These are phyloP conservation scores for Gallinago undulata DNA, from an alignment of 2,113 vertebrate species.

Conservation along the genomic window DNA sequence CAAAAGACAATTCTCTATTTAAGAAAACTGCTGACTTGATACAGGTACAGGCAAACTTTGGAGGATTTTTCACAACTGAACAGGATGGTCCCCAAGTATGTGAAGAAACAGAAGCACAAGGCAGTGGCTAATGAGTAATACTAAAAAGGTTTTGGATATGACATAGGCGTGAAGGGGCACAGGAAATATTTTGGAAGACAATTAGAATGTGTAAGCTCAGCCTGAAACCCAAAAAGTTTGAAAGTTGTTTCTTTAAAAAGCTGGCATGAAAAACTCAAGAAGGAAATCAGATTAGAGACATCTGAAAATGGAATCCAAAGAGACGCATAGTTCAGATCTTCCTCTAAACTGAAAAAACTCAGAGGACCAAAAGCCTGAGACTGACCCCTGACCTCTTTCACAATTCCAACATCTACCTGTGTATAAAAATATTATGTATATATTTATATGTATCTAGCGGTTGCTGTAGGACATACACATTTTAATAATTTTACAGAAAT, in stretches of 20 bases:
- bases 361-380: neutral
- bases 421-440: neutral
- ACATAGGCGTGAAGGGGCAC: neutral
- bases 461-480: neutral
- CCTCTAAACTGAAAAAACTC: neutral
- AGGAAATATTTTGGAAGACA: neutral
- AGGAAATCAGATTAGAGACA: neutral
- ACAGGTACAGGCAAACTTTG: neutral
- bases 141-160: neutral
- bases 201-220: neutral
- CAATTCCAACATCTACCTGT: neutral
- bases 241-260: neutral
- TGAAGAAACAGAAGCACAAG: neutral
- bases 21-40: neutral
- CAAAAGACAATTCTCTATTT: neutral
- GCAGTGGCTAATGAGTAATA: neutral
- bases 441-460: neutral
- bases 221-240: neutral
- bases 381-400: neutral
- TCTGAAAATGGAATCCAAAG: neutral
- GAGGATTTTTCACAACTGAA: neutral
- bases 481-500: neutral
- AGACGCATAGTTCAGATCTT: rapidly evolving
- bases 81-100: neutral
- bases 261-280: neutral